A percentile compares a stretch with the other conserved stretches of the same genome.
Conservation (phyloP, 2,797 vertebrate species). For the Onychomys arenicola region DNA sequence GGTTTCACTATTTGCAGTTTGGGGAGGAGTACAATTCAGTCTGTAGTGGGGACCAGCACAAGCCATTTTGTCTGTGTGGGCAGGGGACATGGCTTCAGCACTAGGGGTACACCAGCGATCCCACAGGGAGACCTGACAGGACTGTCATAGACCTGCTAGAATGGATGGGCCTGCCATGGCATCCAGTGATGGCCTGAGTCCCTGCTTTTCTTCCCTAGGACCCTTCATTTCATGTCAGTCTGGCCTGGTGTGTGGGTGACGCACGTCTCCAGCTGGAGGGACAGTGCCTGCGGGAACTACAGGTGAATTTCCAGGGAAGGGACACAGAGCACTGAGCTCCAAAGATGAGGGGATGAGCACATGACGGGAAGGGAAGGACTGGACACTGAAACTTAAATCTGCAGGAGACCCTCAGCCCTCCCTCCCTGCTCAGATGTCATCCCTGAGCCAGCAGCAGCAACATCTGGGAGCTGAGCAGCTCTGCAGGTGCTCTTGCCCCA, state of each 20-base stretch:
- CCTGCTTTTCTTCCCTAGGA: conserved; percentile 87
- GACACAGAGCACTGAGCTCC: neutral
- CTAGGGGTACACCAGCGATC: neutral
- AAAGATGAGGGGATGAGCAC: neutral
- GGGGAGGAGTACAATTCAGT: neutral
- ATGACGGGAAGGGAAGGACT: neutral
- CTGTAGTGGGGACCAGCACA: neutral
- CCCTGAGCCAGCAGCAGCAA: neutral
- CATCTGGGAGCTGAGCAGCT: neutral
- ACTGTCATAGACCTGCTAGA: neutral
- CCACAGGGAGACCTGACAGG: neutral
- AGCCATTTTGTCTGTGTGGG: neutral
- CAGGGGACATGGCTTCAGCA: neutral
- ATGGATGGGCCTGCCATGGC: rapidly evolving
- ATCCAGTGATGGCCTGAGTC: neutral
- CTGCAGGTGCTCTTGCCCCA: neutral
- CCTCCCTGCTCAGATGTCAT: neutral
- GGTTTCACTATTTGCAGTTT: neutral
- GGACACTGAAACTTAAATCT: neutral
- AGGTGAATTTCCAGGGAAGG: conserved; percentile 87
- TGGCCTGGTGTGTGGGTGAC: conserved; percentile 97
- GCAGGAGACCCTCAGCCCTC: neutral
- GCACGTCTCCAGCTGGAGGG: conserved; percentile 85
- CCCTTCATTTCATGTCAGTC: conserved; percentile 96
- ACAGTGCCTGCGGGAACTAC: conserved; percentile 89